Conservation (phyloP, 1,140 invertebrate species). For the Drosophila tristis region DNA sequence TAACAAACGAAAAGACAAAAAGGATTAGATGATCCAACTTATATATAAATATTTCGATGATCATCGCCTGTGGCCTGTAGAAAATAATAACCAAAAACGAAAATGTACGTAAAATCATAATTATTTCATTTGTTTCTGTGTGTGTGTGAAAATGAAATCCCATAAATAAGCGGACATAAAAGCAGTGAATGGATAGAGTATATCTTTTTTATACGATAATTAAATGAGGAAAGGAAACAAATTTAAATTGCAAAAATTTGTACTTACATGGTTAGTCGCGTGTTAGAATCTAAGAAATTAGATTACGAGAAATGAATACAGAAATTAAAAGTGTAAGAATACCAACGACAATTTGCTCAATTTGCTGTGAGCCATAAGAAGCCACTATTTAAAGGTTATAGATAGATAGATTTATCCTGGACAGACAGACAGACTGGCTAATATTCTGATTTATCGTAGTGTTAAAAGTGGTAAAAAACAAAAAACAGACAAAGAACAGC, state of each 20-base stretch:
- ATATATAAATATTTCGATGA: slow-evolving; percentile 55
- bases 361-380: slow-evolving; percentile 45
- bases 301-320: slow-evolving; percentile 65
- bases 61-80: slow-evolving; percentile 51
- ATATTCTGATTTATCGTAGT: slow-evolving; percentile 19
- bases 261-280: slow-evolving; percentile 81
- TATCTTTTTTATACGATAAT: not conserved
- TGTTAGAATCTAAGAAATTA: slow-evolving; percentile 78
- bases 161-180: too few species aligned
- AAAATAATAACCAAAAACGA: slow-evolving; percentile 45
- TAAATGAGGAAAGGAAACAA: slow-evolving; percentile 35
- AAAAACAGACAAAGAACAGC: slow-evolving; percentile 13
- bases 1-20: slow-evolving; percentile 25
- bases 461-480: slow-evolving; percentile 21
- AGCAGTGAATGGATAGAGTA: not conserved
- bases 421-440: slow-evolving; percentile 31
- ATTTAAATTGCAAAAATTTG: slow-evolving; percentile 48
- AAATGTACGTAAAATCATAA: slow-evolving; percentile 27
- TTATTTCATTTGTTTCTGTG: not conserved
- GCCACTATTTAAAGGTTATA: slow-evolving; percentile 24
- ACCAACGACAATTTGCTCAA: slow-evolving; percentile 46
- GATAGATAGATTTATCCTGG: not conserved
- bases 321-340: slow-evolving; percentile 59
- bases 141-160: slow-evolving; percentile 2
- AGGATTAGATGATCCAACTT: slow-evolving; percentile 51